phyloP scores from a whole-genome alignment of 2,888 invertebrate species.

The Pyrrhosoma nymphula region DNA sequence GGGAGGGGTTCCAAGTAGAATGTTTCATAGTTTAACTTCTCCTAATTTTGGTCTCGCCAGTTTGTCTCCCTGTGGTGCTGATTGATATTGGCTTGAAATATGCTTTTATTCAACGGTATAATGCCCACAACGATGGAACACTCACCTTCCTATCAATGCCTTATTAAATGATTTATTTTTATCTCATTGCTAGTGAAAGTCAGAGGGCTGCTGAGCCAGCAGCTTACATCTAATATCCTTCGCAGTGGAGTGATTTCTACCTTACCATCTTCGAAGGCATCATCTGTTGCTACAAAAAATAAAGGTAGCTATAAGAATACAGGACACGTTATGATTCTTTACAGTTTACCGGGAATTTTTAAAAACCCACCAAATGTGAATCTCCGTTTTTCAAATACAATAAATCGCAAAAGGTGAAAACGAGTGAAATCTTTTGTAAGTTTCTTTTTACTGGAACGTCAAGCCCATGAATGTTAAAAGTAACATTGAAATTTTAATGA shows the following conservation, averaged over 20 bases:
- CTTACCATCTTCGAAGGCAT: not conserved
- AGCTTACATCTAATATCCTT: not conserved
- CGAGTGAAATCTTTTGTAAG: too few species aligned
- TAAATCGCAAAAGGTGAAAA: not conserved
- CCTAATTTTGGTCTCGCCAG: not conserved
- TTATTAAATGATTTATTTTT: not conserved
- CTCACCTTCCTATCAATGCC: too few species aligned
- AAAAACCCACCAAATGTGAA: not conserved
- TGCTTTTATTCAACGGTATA: too few species aligned
- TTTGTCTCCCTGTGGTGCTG: too few species aligned
- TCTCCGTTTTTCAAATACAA: not conserved
- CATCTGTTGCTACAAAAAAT: slow-evolving; percentile 34
- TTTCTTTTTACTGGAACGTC: too few species aligned
- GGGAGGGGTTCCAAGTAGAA: not conserved
- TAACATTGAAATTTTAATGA: too few species aligned
- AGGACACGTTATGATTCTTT: too few species aligned
- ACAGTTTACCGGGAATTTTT: not conserved
- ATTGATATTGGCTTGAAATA: not conserved
- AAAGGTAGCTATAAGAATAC: not conserved
- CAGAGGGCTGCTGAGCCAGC: slow-evolving; percentile 40
- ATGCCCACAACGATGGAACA: too few species aligned
- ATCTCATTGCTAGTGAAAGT: not conserved
- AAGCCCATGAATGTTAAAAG: too few species aligned
- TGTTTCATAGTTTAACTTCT: not conserved
- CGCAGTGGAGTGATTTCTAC: slow-evolving; percentile 39